These are phyloP conservation scores for Panorpa germanica DNA, from an alignment of 2,888 invertebrate species.

Conservation along the genomic window DNA sequence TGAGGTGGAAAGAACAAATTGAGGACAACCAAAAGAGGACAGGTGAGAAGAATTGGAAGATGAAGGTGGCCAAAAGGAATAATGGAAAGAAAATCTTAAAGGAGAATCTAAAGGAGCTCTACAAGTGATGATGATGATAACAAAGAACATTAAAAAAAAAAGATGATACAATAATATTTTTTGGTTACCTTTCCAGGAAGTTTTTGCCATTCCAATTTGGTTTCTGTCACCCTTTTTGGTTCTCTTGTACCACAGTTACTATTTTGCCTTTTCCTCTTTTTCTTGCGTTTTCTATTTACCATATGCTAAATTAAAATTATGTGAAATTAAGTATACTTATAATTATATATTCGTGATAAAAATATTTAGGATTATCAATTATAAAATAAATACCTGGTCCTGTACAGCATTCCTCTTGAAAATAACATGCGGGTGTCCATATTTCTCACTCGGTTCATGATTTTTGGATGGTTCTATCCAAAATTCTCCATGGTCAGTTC, in stretches of 20 bases:
- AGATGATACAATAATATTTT: no score
- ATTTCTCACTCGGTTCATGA: conserved; percentile 20
- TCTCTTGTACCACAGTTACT: conserved; percentile 35
- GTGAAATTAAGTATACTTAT: conserved; percentile 17
- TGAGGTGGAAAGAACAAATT: no score
- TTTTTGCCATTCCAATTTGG: conserved; percentile 43
- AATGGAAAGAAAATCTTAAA: no score
- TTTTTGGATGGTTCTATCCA: conserved; percentile 52
- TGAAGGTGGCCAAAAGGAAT: no score
- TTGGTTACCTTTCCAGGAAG: conserved; percentile 25
- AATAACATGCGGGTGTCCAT: conserved; percentile 44
- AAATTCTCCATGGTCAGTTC: conserved; percentile 44
- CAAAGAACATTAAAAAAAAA: no score
- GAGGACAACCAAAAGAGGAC: no score
- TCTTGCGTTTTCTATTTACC: conserved; percentile 27
- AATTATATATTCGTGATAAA: conserved; percentile 24
- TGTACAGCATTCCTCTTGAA: conserved; percentile 46
- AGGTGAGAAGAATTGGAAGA: no score
- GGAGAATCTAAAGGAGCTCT: no score
- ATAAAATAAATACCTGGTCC: conserved; percentile 15
- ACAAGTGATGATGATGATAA: no score
- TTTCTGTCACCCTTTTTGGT: conserved; percentile 28
- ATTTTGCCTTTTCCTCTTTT: conserved; percentile 21
- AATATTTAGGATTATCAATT: conserved; percentile 20
- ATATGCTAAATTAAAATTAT: conserved; percentile 24